Evolutionary conservation across 2,113 vertebrate species (phyloP), one percentile per base, ranked within the genome.

Genomic region (Cololabis saira): DNA sequence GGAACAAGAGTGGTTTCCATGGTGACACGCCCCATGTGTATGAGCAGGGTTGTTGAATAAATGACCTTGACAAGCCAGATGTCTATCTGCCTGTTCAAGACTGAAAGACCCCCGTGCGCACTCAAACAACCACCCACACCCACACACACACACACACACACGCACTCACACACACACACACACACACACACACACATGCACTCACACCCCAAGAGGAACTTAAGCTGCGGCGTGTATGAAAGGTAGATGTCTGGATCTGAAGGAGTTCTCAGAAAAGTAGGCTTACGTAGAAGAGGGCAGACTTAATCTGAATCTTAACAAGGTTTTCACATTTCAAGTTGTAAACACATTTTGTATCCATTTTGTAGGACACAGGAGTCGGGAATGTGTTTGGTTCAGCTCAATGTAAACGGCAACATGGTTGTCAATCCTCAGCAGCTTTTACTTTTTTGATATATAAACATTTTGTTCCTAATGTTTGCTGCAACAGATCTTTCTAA

Each of bases 61-160:
- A 90, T 90, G 87, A 90, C 88, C 90, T 87, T 86, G 88, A 82
- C 79, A 80, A 84, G 70, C 75, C 81, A 86, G 87, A 87, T 90
- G 81, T 83, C 80, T 87, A 55, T 85, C 78, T 63, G 64, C 62
- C 51, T 72, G 76, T 86, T 77, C 65, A 71, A 72, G 16, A 54
- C 30, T 52, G 43, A 73, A 27, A 41, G 57, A 51, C 15, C 24
- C 24, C 24, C 5, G 24, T 27, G 24, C 5, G 42, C 44, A 47
- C 40, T 24, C 43, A 58, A 9, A 68, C 1, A 51, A 3, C 76
- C 2, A 13, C 15, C 4, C 42, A 33, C 24, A 27, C 24, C 2
- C 24, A 27, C 24, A 27, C 24, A 27, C 24, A 27, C 24, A 27
- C 24, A 27, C 24, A 27, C 24, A 27, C 24, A 27, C 24, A 27